Conservation (phyloP, 2,888 invertebrate genomes). For the Melieria crassipennis region DNA sequence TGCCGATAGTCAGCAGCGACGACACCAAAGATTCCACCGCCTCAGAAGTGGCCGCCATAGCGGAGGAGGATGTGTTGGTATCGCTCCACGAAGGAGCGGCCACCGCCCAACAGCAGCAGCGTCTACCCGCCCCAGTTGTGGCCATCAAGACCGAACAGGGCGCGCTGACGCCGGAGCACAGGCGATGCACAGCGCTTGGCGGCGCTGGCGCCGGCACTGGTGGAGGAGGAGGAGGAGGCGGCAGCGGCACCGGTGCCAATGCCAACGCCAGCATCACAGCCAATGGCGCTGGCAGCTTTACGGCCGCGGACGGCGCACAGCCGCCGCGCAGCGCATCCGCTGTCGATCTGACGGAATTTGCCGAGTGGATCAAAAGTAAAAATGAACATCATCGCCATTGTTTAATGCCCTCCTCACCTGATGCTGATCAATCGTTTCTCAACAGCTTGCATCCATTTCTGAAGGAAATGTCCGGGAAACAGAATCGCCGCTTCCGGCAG, state of each 20-base stretch:
- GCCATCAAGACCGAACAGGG: constrained; percentile 42
- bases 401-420: constrained; percentile 49
- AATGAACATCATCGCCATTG: constrained; percentile 49
- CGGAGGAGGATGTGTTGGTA: constrained; percentile 50
- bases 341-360: constrained; percentile 55
- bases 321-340: constrained; percentile 40
- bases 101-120: constrained; percentile 22
- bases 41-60: constrained; percentile 44
- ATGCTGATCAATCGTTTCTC: constrained; percentile 60
- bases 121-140: constrained; percentile 21
- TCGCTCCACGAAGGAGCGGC: constrained; percentile 45
- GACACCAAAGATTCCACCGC: constrained; percentile 55
- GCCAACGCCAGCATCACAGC: constrained; percentile 18
- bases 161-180: constrained; percentile 22
- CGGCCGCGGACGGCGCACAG: constrained; percentile 32
- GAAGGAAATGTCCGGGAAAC: constrained; percentile 60
- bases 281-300: constrained; percentile 1
- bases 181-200: constrained; percentile 18
- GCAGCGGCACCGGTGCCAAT: constrained; percentile 14
- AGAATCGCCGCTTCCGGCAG: constrained; percentile 60
- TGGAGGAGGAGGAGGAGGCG: constrained; percentile 1
- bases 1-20: constrained; percentile 46
- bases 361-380: constrained; percentile 58
- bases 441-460: constrained; percentile 60
- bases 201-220: neutral